These are phyloP conservation scores for Isaurus tuberculatus DNA, from an alignment of 92 coral and sea anemone species.

Conservation along the genomic window DNA sequence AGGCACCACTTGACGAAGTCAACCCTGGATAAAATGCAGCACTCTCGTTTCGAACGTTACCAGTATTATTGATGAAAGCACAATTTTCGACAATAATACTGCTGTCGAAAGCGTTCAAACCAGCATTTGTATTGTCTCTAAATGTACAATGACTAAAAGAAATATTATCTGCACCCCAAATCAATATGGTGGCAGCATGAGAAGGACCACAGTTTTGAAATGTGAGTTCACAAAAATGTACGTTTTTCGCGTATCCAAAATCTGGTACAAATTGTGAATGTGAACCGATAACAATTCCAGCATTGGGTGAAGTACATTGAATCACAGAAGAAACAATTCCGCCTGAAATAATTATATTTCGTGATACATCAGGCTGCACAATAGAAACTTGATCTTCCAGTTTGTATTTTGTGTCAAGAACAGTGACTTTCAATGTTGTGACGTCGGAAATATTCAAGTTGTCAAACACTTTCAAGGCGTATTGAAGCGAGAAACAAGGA, in stretches of 20 bases:
- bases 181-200: conserved; percentile 65
- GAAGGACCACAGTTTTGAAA: conserved; percentile 70
- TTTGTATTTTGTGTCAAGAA: conserved; percentile 58
- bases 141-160: conserved; percentile 74
- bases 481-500: conserved; percentile 71
- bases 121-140: conserved; percentile 71
- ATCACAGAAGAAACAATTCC: conserved; percentile 17
- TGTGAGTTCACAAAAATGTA: conserved; percentile 60
- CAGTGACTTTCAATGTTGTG: conserved; percentile 55
- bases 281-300: conserved; percentile 63
- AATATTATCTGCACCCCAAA: conserved; percentile 69
- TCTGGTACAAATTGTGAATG: not conserved
- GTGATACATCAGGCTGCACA: conserved; percentile 55
- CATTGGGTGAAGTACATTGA: conserved; percentile 37
- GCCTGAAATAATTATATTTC: conserved; percentile 60
- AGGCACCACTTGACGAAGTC: conserved; percentile 53
- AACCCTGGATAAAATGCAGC: conserved; percentile 4
- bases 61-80: conserved; percentile 71
- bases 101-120: conserved; percentile 78
- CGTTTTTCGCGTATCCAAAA: conserved; percentile 47
- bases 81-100: conserved; percentile 64
- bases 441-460: conserved; percentile 30
- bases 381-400: conserved; percentile 51
- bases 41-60: conserved; percentile 47
- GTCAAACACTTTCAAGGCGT: conserved; percentile 64